Conservation (phyloP, 1,140 invertebrate genomes). For the Acyrthosiphon pisum region DNA sequence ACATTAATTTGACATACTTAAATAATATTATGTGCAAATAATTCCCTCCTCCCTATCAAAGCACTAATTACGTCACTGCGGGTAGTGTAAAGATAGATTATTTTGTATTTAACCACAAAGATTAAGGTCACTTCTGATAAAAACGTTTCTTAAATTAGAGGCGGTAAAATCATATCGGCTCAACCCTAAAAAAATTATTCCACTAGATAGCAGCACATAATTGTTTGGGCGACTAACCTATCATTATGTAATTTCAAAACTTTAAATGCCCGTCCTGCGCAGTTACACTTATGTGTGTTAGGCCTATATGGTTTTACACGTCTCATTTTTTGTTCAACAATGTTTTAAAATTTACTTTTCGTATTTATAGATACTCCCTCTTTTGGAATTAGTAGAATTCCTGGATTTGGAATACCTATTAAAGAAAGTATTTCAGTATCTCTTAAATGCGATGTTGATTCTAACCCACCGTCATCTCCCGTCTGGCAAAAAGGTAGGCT, state of each 20-base stretch:
- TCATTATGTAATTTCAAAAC: too few species aligned
- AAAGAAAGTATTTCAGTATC: conserved; percentile 84
- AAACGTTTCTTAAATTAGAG: neutral
- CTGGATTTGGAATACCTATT: conserved; percentile 86
- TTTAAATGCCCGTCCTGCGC: too few species aligned
- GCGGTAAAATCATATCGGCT: too few species aligned
- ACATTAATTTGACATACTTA: neutral
- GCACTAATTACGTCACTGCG: neutral
- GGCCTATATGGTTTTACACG: too few species aligned
- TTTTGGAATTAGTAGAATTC: conserved; percentile 86
- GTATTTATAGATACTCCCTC: conserved; percentile 82
- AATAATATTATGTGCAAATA: neutral
- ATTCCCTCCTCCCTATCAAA: neutral
- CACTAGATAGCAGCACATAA: too few species aligned
- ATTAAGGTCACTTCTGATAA: neutral
- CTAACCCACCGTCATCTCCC: conserved; percentile 85
- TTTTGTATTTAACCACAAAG: neutral
- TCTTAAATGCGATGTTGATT: conserved; percentile 87
- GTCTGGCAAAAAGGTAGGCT: conserved; percentile 79
- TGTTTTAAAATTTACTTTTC: conserved; percentile 5
- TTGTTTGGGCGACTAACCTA: too few species aligned
- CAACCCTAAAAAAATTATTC: too few species aligned
- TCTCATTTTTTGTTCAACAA: neutral
- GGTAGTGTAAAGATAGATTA: neutral
- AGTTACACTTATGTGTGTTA: too few species aligned